Percentiles rank a stretch among this genome's conserved stretches.
Conservation (phyloP, 2,797 vertebrate species). For the Rallus crepitans region DNA sequence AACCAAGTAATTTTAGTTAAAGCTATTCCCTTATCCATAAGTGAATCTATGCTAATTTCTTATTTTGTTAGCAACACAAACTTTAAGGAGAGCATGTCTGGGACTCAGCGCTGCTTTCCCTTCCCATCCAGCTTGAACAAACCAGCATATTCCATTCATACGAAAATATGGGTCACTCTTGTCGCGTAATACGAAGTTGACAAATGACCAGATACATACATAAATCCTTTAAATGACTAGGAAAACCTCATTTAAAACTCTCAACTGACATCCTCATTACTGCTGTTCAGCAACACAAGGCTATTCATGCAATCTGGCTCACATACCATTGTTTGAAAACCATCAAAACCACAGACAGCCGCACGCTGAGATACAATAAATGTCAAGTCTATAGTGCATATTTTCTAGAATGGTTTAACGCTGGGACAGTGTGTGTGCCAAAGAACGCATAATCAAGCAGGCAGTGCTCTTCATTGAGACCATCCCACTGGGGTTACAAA, state of each 20-base stretch:
- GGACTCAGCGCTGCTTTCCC: neutral
- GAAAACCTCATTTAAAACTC: constrained; percentile 37
- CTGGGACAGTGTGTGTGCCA: neutral
- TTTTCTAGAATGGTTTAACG: constrained; percentile 37
- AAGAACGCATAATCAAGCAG: neutral
- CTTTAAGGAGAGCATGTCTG: neutral
- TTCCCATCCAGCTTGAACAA: neutral
- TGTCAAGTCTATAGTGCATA: constrained; percentile 3
- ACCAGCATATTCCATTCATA: neutral
- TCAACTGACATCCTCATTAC: constrained; percentile 47
- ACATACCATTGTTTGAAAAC: constrained; percentile 24
- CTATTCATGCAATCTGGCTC: constrained; percentile 45
- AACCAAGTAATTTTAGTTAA: neutral
- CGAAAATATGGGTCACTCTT: neutral
- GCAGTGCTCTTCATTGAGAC: neutral
- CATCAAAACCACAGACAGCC: constrained; percentile 36
- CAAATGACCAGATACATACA: neutral
- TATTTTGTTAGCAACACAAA: neutral
- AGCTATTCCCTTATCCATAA: neutral
- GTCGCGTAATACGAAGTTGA: neutral
- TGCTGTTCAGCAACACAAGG: neutral
- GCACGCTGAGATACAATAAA: neutral
- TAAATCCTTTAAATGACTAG: constrained; percentile 45
- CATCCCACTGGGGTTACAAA: neutral
- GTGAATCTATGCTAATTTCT: neutral